Percentiles rank a stretch among this genome's conserved stretches.
Evolutionary conservation across 2,888 invertebrate genomes (phyloP).

Genomic region (Sphaerophoria rueppellii): DNA sequence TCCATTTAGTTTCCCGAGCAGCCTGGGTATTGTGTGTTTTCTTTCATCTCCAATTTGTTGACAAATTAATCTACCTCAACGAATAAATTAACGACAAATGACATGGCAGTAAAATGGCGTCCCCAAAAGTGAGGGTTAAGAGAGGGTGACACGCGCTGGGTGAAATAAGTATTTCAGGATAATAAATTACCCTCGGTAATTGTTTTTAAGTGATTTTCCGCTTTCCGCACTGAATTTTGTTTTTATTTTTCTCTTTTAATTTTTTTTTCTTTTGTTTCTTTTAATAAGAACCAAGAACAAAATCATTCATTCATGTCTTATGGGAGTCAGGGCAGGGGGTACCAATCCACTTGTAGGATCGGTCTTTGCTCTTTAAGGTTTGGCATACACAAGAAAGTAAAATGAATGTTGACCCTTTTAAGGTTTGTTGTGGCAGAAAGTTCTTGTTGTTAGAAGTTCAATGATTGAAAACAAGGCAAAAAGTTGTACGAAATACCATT

Average conservation of each 20-base stretch:
- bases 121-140: neutral
- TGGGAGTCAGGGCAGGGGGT: neutral
- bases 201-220: conserved; percentile 64
- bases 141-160: neutral
- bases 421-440: neutral
- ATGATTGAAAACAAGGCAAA: neutral
- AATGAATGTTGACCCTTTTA: neutral
- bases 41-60: conserved; percentile 1
- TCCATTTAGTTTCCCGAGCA: neutral
- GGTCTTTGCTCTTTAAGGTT: neutral
- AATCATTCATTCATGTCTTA: conserved; percentile 49
- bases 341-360: conserved; percentile 7
- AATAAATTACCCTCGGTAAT: conserved; percentile 66
- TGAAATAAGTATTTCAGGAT: conserved; percentile 35
- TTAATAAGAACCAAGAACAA: conserved; percentile 37
- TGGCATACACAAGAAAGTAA: neutral
- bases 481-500: too few relatives aligned
- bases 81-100: conserved; percentile 57
- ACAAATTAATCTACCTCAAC: conserved; percentile 65
- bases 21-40: neutral
- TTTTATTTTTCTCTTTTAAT: conserved; percentile 22
- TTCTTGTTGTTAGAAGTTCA: neutral
- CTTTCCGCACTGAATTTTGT: conserved; percentile 26
- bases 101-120: conserved; percentile 26
- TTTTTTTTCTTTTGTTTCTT: conserved; percentile 5